Evolutionary conservation across 2,888 invertebrate species (phyloP), one percentile per base, ranked within the genome.

Genomic region (Orthosia gothica): DNA sequence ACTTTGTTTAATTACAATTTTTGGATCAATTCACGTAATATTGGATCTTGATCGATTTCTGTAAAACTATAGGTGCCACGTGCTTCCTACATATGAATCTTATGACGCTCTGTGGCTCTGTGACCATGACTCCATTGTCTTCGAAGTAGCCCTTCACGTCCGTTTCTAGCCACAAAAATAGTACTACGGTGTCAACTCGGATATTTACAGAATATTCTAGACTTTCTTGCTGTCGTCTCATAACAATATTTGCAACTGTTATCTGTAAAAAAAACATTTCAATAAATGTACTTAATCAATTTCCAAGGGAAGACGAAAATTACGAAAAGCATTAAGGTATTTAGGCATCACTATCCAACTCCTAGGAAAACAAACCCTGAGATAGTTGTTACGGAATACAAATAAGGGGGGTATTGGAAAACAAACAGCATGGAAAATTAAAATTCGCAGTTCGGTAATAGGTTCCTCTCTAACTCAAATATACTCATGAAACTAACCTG

Each of bases 41-140:
- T 85, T 94, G 91, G 71, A 91, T 91, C 2, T 89, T 91, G 12
- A 96, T 94, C 13, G 92, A 88, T 15, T 90, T 86, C 72, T 92
- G 79, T 57, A 96, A 83, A 12, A 89, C 86, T 18, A 83, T 74
- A 5, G 90, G 83, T 13, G 89, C 74, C 23, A 95, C 80, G 5
- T 89, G 72, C 18, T 81, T 84, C 32, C 85, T 81, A 18, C 89
- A 91, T 7, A 86, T 68, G 69, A 91, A 96, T 26, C 76, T 87
- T 0, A 92, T 84, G 55, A 79, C 81, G 0, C 89, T 79, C 16
- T 86, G 80, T 1, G 92, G 87, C 20, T 92, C 89, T 0, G 96
- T 94, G 62, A 97, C 88, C 15, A 97, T 95, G 49, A 98, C 97
- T 0, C 98, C 99, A 92, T 99, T 98, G 84, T 98, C 97, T 1